phyloP scores from a whole-genome alignment of 2,797 vertebrate genomes.

The Nannoperca obscura region DNA sequence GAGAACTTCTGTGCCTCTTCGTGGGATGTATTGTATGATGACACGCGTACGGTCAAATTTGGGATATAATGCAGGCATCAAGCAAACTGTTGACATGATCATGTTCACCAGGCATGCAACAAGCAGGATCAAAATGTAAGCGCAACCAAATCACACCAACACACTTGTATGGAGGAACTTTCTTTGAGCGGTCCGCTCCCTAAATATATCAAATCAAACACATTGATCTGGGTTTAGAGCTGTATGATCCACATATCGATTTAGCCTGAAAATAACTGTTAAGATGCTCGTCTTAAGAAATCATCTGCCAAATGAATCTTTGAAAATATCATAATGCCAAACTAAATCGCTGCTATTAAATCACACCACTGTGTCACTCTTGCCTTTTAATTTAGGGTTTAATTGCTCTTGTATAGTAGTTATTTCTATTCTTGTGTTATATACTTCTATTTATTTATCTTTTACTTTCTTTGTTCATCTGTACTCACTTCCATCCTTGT shows the following conservation, averaged over 20 bases:
- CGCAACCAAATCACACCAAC: constrained; percentile 44
- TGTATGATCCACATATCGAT: background rate
- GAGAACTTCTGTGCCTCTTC: constrained; percentile 7
- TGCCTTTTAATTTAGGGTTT: background rate
- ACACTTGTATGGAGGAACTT: constrained; percentile 3
- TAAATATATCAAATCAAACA: background rate
- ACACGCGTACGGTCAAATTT: constrained; percentile 3
- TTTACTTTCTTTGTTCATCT: background rate
- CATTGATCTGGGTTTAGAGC: background rate
- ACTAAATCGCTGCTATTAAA: no score
- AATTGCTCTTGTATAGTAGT: no score
- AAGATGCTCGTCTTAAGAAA: background rate
- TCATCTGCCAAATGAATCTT: background rate
- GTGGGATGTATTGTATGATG: background rate
- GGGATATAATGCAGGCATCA: constrained; percentile 11
- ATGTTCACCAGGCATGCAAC: constrained; percentile 59
- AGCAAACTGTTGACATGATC: constrained; percentile 38
- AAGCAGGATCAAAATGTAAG: constrained; percentile 33
- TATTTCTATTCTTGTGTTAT: background rate
- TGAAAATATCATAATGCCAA: background rate
- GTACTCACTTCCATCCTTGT: background rate
- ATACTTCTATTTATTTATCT: background rate
- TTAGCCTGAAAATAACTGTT: background rate
- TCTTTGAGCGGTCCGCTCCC: background rate
- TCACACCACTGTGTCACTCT: background rate